These are phyloP conservation scores for Pagrus major DNA, from an alignment of 2,113 vertebrate genomes.

Conservation along the genomic window DNA sequence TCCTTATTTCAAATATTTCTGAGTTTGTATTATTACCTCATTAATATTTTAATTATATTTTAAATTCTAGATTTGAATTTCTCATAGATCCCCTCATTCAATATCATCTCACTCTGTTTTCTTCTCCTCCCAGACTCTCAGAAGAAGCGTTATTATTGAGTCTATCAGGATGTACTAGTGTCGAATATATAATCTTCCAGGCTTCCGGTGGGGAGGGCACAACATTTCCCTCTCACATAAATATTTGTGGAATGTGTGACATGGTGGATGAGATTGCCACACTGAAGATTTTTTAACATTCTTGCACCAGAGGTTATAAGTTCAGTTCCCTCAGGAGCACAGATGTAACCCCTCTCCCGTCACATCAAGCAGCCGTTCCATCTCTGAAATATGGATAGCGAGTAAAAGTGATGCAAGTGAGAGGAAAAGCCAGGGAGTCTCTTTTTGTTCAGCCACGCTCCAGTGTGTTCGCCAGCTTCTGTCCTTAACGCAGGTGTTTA, in stretches of 20 bases:
- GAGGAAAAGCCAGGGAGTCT: neutral
- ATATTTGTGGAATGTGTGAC: conserved; percentile 61
- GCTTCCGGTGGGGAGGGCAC: neutral
- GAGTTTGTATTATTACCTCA: too few relatives aligned
- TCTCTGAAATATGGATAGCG: neutral
- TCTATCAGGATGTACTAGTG: neutral
- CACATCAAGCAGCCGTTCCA: neutral
- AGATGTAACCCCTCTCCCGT: conserved; percentile 54
- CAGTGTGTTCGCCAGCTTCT: neutral
- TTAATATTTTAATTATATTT: too few relatives aligned
- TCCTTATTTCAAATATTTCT: too few relatives aligned
- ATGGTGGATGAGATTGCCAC: conserved; percentile 37
- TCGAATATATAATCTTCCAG: neutral
- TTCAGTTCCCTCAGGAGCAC: conserved; percentile 57
- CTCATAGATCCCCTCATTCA: too few relatives aligned
- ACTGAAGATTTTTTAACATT: conserved; percentile 55
- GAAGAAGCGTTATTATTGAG: neutral
- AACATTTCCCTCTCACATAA: conserved; percentile 1
- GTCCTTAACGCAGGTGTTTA: conserved; percentile 38
- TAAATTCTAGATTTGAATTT: too few relatives aligned
- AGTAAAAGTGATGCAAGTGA: neutral
- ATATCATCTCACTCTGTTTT: neutral
- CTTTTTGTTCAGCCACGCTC: neutral
- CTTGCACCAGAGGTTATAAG: conserved; percentile 54
- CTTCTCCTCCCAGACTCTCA: neutral